Conservation (phyloP, 1,140 invertebrate species). For the Dryas iulia region DNA sequence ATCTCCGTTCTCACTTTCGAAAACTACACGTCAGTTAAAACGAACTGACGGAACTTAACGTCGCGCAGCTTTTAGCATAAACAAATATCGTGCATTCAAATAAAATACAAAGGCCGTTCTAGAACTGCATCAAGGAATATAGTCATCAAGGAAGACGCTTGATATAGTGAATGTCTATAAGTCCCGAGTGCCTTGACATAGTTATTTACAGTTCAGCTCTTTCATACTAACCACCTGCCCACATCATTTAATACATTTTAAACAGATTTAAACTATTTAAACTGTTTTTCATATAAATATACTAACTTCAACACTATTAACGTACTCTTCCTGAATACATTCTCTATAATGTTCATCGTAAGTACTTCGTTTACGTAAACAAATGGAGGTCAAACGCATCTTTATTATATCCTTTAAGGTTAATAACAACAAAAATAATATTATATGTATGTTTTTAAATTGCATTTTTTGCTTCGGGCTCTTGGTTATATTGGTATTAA, state of each 20-base stretch:
- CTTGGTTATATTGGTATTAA: no score
- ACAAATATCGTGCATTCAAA: no score
- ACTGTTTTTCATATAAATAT: background rate
- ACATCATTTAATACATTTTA: slow-evolving; percentile 9
- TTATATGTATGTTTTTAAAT: background rate
- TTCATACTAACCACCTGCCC: slow-evolving; percentile 19
- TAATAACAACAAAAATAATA: background rate
- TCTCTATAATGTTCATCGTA: background rate
- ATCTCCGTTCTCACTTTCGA: no score
- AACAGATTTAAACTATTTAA: background rate
- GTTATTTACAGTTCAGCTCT: slow-evolving; percentile 30
- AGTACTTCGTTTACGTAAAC: background rate
- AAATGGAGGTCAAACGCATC: background rate
- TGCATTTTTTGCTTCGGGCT: background rate
- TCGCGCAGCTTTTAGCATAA: no score
- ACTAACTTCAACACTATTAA: background rate
- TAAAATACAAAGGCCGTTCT: background rate
- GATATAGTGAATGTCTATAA: slow-evolving; percentile 37
- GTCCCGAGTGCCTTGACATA: slow-evolving; percentile 60
- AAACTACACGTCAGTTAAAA: no score
- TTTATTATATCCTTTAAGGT: background rate
- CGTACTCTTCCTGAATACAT: background rate
- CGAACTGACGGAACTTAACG: no score
- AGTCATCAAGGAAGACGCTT: slow-evolving; percentile 9
- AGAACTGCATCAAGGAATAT: background rate